Percentiles rank a stretch among this genome's conserved stretches.
Evolutionary conservation across 2,113 vertebrate genomes (phyloP).

Genomic region (Bostrychus sinensis): DNA sequence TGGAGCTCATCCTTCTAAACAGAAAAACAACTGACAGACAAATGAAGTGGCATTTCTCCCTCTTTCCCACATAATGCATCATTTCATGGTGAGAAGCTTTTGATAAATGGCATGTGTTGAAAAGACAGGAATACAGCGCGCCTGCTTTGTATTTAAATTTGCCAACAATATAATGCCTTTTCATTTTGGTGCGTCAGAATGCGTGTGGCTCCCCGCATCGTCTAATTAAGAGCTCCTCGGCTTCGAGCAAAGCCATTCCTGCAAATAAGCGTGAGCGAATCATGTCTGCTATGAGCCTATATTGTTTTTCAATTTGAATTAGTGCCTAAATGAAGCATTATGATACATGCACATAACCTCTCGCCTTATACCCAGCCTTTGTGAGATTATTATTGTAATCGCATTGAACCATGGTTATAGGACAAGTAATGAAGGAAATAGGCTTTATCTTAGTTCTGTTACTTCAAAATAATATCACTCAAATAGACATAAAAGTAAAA

Average conservation of each 20-base stretch:
- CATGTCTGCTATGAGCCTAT: slow-evolving; percentile 62
- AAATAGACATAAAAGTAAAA: too few relatives aligned
- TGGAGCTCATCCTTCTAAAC: slow-evolving; percentile 6
- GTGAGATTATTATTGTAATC: slow-evolving; percentile 66
- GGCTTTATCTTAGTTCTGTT: slow-evolving; percentile 51
- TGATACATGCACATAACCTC: slow-evolving; percentile 57
- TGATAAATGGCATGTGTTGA: slow-evolving; percentile 23
- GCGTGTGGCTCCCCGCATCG: slow-evolving; percentile 44
- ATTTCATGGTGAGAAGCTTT: slow-evolving; percentile 11
- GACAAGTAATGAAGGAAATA: slow-evolving; percentile 52
- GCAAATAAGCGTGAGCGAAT: slow-evolving; percentile 67
- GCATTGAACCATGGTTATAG: slow-evolving; percentile 58
- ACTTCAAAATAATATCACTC: too few relatives aligned
- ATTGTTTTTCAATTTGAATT: slow-evolving; percentile 78
- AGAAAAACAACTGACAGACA: slow-evolving; percentile 26
- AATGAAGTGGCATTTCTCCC: slow-evolving; percentile 15
- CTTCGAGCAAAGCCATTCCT: slow-evolving; percentile 49
- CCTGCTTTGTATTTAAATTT: slow-evolving; percentile 34
- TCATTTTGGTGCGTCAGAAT: slow-evolving; percentile 40
- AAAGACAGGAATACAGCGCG: slow-evolving; percentile 18
- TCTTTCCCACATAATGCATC: slow-evolving; percentile 15
- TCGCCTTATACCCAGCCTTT: slow-evolving; percentile 52
- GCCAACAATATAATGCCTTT: slow-evolving; percentile 36
- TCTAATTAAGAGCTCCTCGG: slow-evolving; percentile 64
- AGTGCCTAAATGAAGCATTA: slow-evolving; percentile 73